A percentile compares a stretch with the other conserved stretches of the same genome.
These are phyloP conservation scores for Tethea ocularis DNA, from an alignment of 2,888 invertebrate species.

Conservation along the genomic window DNA sequence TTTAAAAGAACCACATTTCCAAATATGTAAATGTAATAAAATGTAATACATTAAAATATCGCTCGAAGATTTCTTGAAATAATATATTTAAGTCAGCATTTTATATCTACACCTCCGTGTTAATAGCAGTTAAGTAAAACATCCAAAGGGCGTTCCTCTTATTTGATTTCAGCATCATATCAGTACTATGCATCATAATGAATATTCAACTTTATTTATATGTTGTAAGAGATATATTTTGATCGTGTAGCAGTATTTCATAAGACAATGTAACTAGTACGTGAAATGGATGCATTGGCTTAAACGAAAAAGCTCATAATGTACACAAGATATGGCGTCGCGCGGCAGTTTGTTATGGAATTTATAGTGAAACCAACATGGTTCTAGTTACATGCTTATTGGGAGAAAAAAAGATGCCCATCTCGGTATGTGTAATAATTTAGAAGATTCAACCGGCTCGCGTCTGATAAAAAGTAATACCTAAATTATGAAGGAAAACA, in stretches of 20 bases:
- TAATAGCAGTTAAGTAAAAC: constrained; percentile 76
- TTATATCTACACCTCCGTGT: constrained; percentile 68
- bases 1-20: constrained; percentile 2
- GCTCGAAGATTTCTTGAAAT: constrained; percentile 45
- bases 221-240: constrained; percentile 25
- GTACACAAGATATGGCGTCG: constrained; percentile 79
- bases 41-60: constrained; percentile 28
- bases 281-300: constrained; percentile 48
- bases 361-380: constrained; percentile 76
- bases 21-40: constrained; percentile 15
- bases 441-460: constrained; percentile 60
- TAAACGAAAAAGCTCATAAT: constrained; percentile 82
- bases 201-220: constrained; percentile 42
- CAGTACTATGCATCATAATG: constrained; percentile 15
- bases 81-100: constrained; percentile 59
- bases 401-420: constrained; percentile 60
- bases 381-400: constrained; percentile 74
- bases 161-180: constrained; percentile 45
- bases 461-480: constrained; percentile 34
- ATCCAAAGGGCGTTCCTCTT: constrained; percentile 64
- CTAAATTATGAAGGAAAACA: constrained; percentile 58
- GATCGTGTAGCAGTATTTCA: constrained; percentile 20
- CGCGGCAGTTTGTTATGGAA: constrained; percentile 82
- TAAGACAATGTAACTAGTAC: constrained; percentile 39
- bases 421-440: constrained; percentile 68